phyloP scores from a whole-genome alignment of 2,113 vertebrate genomes.

The Poeciliopsis retropinna region DNA sequence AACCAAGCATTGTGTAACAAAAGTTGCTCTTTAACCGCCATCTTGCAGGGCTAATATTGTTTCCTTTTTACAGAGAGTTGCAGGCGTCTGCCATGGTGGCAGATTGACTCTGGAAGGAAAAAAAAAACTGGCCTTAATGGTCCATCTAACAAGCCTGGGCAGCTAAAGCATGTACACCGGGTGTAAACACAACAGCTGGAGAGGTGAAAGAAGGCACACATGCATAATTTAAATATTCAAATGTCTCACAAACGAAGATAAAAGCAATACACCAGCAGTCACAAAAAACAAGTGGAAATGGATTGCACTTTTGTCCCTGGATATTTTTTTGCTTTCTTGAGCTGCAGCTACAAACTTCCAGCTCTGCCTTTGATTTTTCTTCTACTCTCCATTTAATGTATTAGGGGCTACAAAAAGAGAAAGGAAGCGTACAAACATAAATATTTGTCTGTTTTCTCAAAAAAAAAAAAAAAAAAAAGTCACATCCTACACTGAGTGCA shows the following conservation, averaged over 20 bases:
- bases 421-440: conserved; percentile 16
- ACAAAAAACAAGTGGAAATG: conserved; percentile 28
- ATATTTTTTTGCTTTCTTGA: conserved; percentile 52
- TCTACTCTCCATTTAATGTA: conserved; percentile 29
- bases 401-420: conserved; percentile 4
- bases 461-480: neutral
- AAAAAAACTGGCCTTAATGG: neutral
- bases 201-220: conserved; percentile 32
- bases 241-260: conserved; percentile 28
- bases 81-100: conserved; percentile 1
- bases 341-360: conserved; percentile 43
- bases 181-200: conserved; percentile 15
- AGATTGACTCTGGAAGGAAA: neutral
- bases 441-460: neutral
- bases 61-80: neutral
- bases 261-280: conserved; percentile 17
- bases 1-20: neutral
- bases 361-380: conserved; percentile 23
- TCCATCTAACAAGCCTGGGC: neutral
- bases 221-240: conserved; percentile 29
- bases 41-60: neutral
- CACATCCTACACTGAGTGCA: conserved; percentile 10
- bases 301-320: conserved; percentile 74
- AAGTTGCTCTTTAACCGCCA: conserved; percentile 3
- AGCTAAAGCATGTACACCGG: conserved; percentile 6